phyloP scores from a whole-genome alignment of 2,113 vertebrate species.

The Zapus hudsonius region DNA sequence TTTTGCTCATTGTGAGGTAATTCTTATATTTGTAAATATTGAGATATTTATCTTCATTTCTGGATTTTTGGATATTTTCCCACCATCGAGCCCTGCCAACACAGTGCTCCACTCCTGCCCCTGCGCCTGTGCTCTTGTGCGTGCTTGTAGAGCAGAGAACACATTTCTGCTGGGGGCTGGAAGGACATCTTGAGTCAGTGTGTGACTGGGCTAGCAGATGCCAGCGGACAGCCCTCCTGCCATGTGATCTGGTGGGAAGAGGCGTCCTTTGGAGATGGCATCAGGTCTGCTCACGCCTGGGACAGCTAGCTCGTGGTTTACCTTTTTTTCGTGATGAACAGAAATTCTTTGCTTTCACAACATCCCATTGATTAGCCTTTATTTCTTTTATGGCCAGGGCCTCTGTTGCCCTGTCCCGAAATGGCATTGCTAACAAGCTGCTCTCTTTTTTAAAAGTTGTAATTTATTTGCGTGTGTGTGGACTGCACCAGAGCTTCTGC shows the following conservation, averaged over 20 bases:
- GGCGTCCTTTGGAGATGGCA: not conserved
- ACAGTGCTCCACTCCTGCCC: fast-evolving
- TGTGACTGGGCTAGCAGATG: too few relatives aligned
- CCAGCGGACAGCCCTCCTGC: not conserved
- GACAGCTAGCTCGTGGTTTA: too few relatives aligned
- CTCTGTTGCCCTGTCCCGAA: not conserved
- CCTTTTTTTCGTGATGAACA: not conserved
- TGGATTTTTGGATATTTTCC: not conserved
- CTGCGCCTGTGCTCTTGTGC: not conserved
- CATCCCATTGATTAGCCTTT: not conserved
- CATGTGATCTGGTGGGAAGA: too few relatives aligned
- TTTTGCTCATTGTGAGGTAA: not conserved
- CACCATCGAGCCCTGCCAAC: not conserved
- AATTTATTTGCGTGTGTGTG: too few relatives aligned
- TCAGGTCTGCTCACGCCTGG: too few relatives aligned
- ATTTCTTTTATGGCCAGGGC: not conserved
- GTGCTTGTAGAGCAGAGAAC: not conserved
- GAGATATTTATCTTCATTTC: not conserved
- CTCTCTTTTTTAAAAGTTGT: too few relatives aligned
- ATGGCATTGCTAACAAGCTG: not conserved
- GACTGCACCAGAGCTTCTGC: too few relatives aligned
- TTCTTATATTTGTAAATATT: not conserved
- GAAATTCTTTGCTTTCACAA: not conserved
- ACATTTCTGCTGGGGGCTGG: not conserved
- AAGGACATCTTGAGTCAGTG: not conserved